Conservation (phyloP, 2,888 invertebrate genomes). For the Cheilosia soror region DNA sequence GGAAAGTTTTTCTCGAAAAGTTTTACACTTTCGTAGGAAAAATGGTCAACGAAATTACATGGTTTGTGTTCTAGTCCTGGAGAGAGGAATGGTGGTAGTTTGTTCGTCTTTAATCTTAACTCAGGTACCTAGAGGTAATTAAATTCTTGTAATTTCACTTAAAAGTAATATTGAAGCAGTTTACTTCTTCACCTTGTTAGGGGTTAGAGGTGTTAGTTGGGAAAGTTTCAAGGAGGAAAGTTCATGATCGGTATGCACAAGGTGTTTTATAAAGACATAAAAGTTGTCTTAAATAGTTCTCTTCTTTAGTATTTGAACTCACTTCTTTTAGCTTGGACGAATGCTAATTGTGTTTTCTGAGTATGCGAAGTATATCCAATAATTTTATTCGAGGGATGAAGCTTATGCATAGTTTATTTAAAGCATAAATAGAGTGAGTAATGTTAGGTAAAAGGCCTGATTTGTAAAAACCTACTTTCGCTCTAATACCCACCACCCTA, state of each 20-base stretch:
- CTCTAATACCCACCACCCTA: too few relatives aligned
- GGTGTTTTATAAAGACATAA: background rate
- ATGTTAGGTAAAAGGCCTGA: too few relatives aligned
- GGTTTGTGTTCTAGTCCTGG: background rate
- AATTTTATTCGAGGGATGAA: too few relatives aligned
- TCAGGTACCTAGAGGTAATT: slow-evolving; percentile 26
- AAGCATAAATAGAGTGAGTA: too few relatives aligned
- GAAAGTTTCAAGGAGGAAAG: slow-evolving; percentile 40
- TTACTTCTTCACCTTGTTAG: slow-evolving; percentile 31
- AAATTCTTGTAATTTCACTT: slow-evolving; percentile 53
- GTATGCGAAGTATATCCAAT: too few relatives aligned
- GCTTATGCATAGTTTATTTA: too few relatives aligned
- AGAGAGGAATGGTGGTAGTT: background rate
- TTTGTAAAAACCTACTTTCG: too few relatives aligned
- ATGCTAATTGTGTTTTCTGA: too few relatives aligned
- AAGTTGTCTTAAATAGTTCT: background rate
- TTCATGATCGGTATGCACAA: background rate
- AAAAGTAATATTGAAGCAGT: slow-evolving; percentile 48
- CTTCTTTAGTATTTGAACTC: background rate
- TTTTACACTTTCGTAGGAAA: slow-evolving; percentile 3
- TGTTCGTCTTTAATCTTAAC: background rate
- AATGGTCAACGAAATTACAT: slow-evolving; percentile 45
- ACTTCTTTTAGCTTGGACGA: too few relatives aligned
- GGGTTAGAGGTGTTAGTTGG: slow-evolving; percentile 31
- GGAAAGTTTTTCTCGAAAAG: background rate